These are phyloP conservation scores for Ahaetulla prasina DNA, from an alignment of 2,113 vertebrate species.

Conservation along the genomic window DNA sequence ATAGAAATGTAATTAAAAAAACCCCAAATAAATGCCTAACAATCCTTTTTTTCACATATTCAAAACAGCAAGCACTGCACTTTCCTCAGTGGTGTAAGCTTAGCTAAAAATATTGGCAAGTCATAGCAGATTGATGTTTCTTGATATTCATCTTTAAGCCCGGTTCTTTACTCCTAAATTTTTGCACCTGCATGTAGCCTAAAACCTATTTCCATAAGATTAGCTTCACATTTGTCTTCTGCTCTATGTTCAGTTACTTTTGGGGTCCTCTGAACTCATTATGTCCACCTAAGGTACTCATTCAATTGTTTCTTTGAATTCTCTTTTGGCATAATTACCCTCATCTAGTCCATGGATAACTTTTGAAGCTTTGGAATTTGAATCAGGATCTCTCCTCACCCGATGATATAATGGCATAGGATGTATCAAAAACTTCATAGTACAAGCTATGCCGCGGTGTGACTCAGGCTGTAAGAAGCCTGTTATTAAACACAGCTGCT, in stretches of 20 bases:
- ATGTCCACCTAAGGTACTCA: background rate
- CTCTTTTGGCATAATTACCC: background rate
- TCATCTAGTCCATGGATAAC: background rate
- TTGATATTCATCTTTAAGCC: background rate
- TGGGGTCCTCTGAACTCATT: background rate
- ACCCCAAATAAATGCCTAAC: background rate
- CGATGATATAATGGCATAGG: background rate
- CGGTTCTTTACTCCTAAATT: background rate
- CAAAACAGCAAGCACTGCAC: background rate
- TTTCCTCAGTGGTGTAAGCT: background rate
- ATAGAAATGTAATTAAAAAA: background rate
- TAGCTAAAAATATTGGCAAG: background rate
- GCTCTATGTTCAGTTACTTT: background rate
- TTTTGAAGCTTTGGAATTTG: background rate
- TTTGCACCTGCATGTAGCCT: background rate
- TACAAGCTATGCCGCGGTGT: too few relatives aligned
- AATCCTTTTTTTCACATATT: background rate
- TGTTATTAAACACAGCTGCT: too few relatives aligned
- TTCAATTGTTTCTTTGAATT: background rate
- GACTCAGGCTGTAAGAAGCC: too few relatives aligned
- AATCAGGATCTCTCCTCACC: background rate
- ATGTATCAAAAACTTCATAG: background rate
- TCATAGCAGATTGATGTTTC: background rate
- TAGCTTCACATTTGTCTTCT: background rate
- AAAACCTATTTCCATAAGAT: too few relatives aligned